Percentiles rank a stretch among this genome's conserved stretches.
These are phyloP conservation scores for Gerris buenoi DNA, from an alignment of 1,140 invertebrate genomes.

Conservation along the genomic window DNA sequence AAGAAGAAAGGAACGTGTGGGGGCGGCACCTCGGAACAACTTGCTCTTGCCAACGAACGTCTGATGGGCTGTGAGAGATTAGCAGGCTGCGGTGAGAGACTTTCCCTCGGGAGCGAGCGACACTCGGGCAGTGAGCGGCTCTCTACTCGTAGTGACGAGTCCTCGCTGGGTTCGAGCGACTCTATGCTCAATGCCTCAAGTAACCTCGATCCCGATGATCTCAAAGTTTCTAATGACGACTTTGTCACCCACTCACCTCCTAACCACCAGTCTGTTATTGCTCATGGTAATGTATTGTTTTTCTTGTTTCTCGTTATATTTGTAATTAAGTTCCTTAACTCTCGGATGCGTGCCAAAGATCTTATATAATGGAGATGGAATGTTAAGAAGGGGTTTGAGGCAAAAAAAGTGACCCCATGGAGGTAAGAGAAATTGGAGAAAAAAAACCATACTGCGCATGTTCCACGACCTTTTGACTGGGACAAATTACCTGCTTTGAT, in stretches of 20 bases:
- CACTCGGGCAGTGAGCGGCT: slow-evolving; percentile 25
- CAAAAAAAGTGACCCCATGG: too few relatives aligned
- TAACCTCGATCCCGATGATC: slow-evolving; percentile 40
- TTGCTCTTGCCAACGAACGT: background rate
- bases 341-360: too few relatives aligned
- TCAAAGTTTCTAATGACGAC: background rate
- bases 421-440: too few relatives aligned
- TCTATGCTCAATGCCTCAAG: slow-evolving; percentile 67
- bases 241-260: slow-evolving; percentile 1
- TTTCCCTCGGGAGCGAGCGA: slow-evolving; percentile 26
- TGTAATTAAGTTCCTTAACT: too few relatives aligned
- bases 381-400: too few relatives aligned
- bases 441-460: too few relatives aligned
- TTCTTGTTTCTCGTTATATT: too few relatives aligned
- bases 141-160: slow-evolving; percentile 46
- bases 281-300: too few relatives aligned
- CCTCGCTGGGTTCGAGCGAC: slow-evolving; percentile 59
- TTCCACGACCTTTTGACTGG: too few relatives aligned
- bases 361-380: too few relatives aligned
- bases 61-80: background rate
- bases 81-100: slow-evolving; percentile 21
- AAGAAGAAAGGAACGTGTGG: slow-evolving; percentile 43
- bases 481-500: too few relatives aligned
- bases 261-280: too few relatives aligned
- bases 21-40: slow-evolving; percentile 22